Base-by-base conservation (phyloP, 2,888 invertebrate species). In the Yponomeuta evonymella region DNA sequence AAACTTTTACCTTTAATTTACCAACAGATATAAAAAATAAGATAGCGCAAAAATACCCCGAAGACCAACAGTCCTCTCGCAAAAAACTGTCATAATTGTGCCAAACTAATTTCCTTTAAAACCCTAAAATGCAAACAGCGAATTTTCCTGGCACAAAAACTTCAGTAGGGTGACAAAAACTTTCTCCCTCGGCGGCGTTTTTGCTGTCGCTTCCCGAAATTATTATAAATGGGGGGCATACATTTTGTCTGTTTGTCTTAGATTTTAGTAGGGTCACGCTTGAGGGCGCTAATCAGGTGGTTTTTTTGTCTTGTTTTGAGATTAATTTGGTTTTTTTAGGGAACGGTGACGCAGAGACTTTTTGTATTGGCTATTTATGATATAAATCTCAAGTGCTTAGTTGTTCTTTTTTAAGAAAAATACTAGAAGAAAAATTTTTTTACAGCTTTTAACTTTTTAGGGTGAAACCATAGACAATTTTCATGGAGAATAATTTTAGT, bases 181-280 rank as follows among this genome's bases (percentile, higher is more conserved):
- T 48, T 63, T 69, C 64, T 74, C 70, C 74, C 71, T 71, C 67
- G 72, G 75, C 74, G 74, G 76, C 78, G 77, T 89, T 91, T 90
- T 90, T 88, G 88, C 79, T 72, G 72, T 23, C 9, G 6, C 43
- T 43, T 43, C 77, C 82, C 82, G 78, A 89, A 90, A 89, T 90
- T 87, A 90, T 90, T 88, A 91, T 89, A 87, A 91, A 90, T 90
- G 79, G 85, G 75, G 76, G 80, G 81, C 87, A 89, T 88, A 89
- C 83, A 88, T 89, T 43, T 83, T 79, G 79, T 78, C 81, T 86
- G 88, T 87, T 90, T 91, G 89, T 90, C 90, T 88, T 77, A 77
- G 81, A 83, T 80, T 43, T 43, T 78, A 79, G 81, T 78, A 81
- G 81, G 82, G 85, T 79, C 43, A 79, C 77, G 79, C 76, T 85